Conservation (phyloP, 2,797 vertebrate species). For the Acrossocheilus fasciatus region DNA sequence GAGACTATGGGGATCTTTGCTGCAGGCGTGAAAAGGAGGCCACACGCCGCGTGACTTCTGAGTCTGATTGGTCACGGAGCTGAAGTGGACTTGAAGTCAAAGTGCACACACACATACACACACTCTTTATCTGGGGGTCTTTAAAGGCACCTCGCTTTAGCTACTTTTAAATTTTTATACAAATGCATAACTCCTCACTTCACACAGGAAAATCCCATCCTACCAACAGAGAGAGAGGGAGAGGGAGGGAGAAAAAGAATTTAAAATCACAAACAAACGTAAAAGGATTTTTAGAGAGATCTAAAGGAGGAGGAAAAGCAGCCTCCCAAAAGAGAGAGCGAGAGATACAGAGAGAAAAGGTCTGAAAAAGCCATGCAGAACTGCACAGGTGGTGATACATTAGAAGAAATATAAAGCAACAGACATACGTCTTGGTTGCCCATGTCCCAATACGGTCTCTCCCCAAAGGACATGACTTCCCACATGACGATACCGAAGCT, state of each 20-base stretch:
- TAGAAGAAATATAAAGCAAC: not conserved
- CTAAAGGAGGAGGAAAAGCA: constrained; percentile 5
- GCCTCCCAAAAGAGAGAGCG: not conserved
- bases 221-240: not conserved
- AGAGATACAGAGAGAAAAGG: not conserved
- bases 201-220: constrained; percentile 33
- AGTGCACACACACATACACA: not conserved
- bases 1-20: not conserved
- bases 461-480: constrained; percentile 97
- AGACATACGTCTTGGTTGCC: constrained; percentile 94
- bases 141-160: constrained; percentile 37
- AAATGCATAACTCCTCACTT: constrained; percentile 33
- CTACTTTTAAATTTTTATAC: constrained; percentile 4
- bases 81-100: constrained; percentile 70
- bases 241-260: not conserved
- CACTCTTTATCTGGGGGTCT: constrained; percentile 13
- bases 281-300: constrained; percentile 28
- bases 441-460: constrained; percentile 98
- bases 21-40: constrained; percentile 5
- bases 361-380: not conserved
- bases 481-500: constrained; percentile 97
- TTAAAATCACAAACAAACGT: constrained; percentile 6
- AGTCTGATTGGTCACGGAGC: constrained; percentile 74
- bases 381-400: not conserved
- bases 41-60: not conserved